A percentile compares a stretch with the other conserved stretches of the same genome.
phyloP scores from a whole-genome alignment of 1,140 invertebrate species.

The Ceratosolen fusciceps region DNA sequence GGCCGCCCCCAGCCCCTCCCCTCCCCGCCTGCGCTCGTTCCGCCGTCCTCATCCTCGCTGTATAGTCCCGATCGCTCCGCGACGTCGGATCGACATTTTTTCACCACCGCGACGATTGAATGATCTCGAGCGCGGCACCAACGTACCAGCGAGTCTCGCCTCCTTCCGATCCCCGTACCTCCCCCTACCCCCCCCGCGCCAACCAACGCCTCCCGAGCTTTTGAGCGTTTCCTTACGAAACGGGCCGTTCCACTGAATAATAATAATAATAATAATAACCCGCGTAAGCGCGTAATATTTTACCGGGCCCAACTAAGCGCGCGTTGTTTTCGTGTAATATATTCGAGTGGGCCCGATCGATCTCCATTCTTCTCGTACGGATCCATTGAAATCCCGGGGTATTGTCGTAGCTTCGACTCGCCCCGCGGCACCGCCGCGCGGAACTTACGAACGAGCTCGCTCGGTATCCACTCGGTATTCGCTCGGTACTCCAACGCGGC shows the following conservation, averaged over 20 bases:
- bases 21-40: no score
- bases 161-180: not conserved
- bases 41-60: no score
- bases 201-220: not conserved
- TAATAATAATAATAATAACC: no score
- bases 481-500: not conserved
- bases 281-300: not conserved
- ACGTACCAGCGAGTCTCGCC: no score
- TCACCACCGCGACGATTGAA: not conserved
- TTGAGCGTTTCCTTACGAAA: not conserved
- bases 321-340: not conserved
- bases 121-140: not conserved
- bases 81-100: conserved; percentile 4
- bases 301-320: not conserved
- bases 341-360: not conserved
- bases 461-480: not conserved
- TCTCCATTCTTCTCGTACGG: not conserved
- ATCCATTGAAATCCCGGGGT: not conserved
- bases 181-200: no score
- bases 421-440: not conserved
- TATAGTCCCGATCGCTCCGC: no score
- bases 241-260: not conserved
- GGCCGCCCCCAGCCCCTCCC: no score
- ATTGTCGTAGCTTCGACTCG: not conserved
- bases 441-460: no score